phyloP scores from a whole-genome alignment of 1,140 invertebrate species.

The Teleogryllus occipitalis region DNA sequence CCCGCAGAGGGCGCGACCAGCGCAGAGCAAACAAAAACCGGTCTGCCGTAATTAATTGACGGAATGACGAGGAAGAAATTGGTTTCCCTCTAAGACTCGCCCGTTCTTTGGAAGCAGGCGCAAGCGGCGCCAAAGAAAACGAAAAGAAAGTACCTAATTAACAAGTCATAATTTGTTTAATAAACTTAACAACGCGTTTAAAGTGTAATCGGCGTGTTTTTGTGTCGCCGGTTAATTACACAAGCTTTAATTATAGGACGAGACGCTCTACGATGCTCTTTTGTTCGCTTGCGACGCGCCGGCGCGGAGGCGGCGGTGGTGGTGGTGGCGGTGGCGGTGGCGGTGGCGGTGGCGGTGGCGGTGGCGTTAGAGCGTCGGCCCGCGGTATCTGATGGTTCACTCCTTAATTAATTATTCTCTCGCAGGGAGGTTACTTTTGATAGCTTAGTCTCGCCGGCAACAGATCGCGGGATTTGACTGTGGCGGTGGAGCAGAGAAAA shows the following conservation, averaged over 20 bases:
- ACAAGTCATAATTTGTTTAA: constrained; percentile 16
- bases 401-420: constrained; percentile 6
- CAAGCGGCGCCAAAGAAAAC: background rate
- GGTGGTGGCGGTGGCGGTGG: too few species aligned
- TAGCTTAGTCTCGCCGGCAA: background rate
- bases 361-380: background rate
- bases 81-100: background rate
- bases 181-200: constrained; percentile 15
- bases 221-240: constrained; percentile 3
- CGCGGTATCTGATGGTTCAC: background rate
- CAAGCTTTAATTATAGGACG: constrained; percentile 1
- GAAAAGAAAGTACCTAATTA: constrained; percentile 10
- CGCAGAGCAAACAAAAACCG: background rate
- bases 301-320: too few species aligned
- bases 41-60: background rate
- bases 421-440: background rate
- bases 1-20: background rate
- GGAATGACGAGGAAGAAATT: constrained; percentile 4
- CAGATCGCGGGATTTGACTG: background rate
- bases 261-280: background rate
- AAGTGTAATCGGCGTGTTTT: constrained; percentile 4
- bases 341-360: too few species aligned
- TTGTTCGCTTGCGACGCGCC: background rate
- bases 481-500: background rate
- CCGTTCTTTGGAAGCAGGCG: background rate